Percentiles rank a stretch among this genome's conserved stretches.
phyloP scores from a whole-genome alignment of 2,113 vertebrate species.

The Procavia capensis region DNA sequence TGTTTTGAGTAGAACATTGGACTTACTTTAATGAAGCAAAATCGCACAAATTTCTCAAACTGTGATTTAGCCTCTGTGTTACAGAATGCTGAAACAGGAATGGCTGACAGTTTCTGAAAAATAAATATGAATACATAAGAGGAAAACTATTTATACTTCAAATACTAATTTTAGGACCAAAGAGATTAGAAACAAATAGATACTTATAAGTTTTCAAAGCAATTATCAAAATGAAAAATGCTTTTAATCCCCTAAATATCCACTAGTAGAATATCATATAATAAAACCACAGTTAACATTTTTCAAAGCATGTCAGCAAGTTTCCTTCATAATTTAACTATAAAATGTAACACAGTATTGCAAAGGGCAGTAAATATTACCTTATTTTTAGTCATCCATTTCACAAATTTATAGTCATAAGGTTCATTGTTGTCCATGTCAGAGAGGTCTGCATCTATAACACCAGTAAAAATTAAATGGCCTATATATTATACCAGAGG shows the following conservation, averaged over 20 bases:
- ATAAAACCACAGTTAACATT: slow-evolving; percentile 21
- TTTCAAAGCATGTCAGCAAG: neutral
- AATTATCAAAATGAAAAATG: slow-evolving; percentile 36
- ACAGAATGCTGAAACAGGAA: slow-evolving; percentile 96
- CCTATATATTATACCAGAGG: neutral
- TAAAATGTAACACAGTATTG: neutral
- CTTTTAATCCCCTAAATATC: neutral
- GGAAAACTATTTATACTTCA: neutral
- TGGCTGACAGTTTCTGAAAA: slow-evolving; percentile 95
- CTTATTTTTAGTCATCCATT: slow-evolving; percentile 98
- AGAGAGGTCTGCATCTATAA: slow-evolving; percentile 93
- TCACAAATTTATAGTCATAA: slow-evolving; percentile 97
- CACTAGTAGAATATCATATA: neutral
- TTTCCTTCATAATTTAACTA: slow-evolving; percentile 28
- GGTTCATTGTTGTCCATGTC: slow-evolving; percentile 88
- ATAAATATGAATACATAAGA: slow-evolving; percentile 52
- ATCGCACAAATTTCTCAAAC: slow-evolving; percentile 97
- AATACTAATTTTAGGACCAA: neutral
- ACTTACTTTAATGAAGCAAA: slow-evolving; percentile 99
- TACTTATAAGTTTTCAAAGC: neutral
- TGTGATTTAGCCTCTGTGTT: slow-evolving; percentile 89
- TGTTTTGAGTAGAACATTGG: neutral
- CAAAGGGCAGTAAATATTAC: slow-evolving; percentile 81
- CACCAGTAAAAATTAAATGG: slow-evolving; percentile 49
- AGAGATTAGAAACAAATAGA: slow-evolving; percentile 15